Evolutionary conservation across 2,797 vertebrate species (phyloP).

Genomic region (Xiphophorus birchmanni): DNA sequence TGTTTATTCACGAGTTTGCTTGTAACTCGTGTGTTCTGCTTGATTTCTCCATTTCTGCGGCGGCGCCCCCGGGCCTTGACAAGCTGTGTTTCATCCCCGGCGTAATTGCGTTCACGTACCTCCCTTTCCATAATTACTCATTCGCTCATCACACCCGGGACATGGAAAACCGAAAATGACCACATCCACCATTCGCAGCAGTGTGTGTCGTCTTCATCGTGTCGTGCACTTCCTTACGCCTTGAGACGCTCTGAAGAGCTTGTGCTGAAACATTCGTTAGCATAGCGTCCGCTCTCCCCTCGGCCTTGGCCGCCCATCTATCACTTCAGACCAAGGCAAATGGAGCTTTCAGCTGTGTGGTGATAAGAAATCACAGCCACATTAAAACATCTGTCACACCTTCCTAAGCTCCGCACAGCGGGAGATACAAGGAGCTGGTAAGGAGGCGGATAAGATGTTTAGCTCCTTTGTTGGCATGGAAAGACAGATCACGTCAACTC

Average conservation of each 20-base stretch:
- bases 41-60: conserved; percentile 57
- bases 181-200: conserved; percentile 60
- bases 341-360: conserved; percentile 70
- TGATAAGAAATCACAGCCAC: conserved; percentile 72
- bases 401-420: conserved; percentile 29
- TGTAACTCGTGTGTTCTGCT: conserved; percentile 56
- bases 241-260: conserved; percentile 27
- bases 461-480: neutral
- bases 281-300: conserved; percentile 39
- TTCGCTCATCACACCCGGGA: conserved; percentile 63
- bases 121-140: conserved; percentile 60
- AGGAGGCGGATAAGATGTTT: conserved; percentile 9
- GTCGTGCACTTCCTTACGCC: conserved; percentile 5
- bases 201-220: conserved; percentile 47
- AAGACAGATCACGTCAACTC: neutral
- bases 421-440: conserved; percentile 4
- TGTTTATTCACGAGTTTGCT: conserved; percentile 65
- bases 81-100: conserved; percentile 55
- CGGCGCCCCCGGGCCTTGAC: conserved; percentile 31
- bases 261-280: conserved; percentile 53
- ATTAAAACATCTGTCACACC: conserved; percentile 77
- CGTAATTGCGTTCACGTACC: conserved; percentile 55
- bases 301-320: conserved; percentile 55
- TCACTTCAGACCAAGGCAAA: conserved; percentile 62
- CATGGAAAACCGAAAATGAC: conserved; percentile 65